phyloP scores from a whole-genome alignment of 2,113 vertebrate species.

The Epinephelus moara region DNA sequence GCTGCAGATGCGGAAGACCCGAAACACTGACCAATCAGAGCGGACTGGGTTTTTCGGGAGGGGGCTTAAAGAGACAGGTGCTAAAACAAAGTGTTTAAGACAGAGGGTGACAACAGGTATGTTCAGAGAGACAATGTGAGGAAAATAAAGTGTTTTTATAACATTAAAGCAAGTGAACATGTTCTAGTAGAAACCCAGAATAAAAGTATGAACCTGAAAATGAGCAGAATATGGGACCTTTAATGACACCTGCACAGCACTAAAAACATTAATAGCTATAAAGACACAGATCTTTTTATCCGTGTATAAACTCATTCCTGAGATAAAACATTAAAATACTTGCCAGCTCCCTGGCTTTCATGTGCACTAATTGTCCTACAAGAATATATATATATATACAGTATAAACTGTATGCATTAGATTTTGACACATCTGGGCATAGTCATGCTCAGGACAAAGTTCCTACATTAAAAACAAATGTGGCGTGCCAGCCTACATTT shows the following conservation, averaged over 20 bases:
- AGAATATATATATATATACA: constrained; percentile 22
- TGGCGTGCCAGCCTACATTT: constrained; percentile 48
- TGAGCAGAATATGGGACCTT: no score
- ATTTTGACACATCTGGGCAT: constrained; percentile 56
- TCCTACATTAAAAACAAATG: constrained; percentile 47
- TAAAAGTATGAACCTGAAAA: no score
- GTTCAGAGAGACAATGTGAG: no score
- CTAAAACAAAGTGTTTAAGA: no score
- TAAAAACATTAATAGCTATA: background rate
- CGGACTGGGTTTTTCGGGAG: no score
- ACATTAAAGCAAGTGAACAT: no score
- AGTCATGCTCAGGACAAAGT: constrained; percentile 47
- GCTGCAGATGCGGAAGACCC: no score
- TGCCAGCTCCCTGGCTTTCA: constrained; percentile 17
- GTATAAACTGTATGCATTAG: constrained; percentile 12
- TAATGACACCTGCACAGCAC: background rate
- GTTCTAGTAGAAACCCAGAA: no score
- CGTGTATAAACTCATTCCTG: background rate
- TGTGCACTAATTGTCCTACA: constrained; percentile 35
- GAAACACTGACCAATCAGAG: no score
- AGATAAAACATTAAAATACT: constrained; percentile 16
- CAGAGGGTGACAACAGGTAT: no score
- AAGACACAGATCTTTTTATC: background rate
- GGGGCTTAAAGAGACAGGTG: no score
- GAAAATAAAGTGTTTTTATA: no score